phyloP scores from a whole-genome alignment of 30 jellyfish, hydroid and myxozoan genomes.

The Cassiopea xamachana region DNA sequence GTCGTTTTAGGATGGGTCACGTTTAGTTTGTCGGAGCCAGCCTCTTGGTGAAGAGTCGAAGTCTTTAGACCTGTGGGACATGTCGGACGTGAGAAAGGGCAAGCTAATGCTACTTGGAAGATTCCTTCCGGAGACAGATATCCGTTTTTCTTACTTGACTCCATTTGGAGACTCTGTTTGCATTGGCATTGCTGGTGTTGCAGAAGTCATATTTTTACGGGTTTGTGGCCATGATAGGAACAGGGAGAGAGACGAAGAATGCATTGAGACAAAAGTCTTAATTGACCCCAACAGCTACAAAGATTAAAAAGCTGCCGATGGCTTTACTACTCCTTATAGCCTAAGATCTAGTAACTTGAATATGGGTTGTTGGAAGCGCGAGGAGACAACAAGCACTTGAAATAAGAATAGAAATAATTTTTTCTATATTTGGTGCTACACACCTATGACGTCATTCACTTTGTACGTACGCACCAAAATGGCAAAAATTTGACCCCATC shows the following conservation, averaged over 20 bases:
- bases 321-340: too few relatives aligned
- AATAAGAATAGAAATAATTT: too few relatives aligned
- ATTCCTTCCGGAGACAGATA: conserved; percentile 83
- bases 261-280: conserved; percentile 35
- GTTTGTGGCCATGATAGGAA: conserved; percentile 54
- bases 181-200: conserved; percentile 60
- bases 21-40: conserved; percentile 31
- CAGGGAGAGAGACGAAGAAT: conserved; percentile 39
- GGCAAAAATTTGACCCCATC: too few relatives aligned
- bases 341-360: too few relatives aligned
- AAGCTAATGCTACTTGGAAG: conserved; percentile 42
- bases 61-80: conserved; percentile 67
- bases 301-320: background rate
- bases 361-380: too few relatives aligned
- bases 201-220: conserved; percentile 59
- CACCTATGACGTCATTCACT: too few relatives aligned
- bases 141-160: conserved; percentile 60
- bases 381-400: too few relatives aligned
- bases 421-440: too few relatives aligned
- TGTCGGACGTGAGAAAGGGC: conserved; percentile 45
- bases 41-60: conserved; percentile 51
- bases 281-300: background rate
- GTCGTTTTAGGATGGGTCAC: conserved; percentile 48
- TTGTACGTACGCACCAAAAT: too few relatives aligned
- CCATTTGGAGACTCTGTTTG: conserved; percentile 55